A percentile compares a stretch with the other conserved stretches of the same genome.
Conservation (phyloP, 2,888 invertebrate genomes). For the Drosophila falleni region DNA sequence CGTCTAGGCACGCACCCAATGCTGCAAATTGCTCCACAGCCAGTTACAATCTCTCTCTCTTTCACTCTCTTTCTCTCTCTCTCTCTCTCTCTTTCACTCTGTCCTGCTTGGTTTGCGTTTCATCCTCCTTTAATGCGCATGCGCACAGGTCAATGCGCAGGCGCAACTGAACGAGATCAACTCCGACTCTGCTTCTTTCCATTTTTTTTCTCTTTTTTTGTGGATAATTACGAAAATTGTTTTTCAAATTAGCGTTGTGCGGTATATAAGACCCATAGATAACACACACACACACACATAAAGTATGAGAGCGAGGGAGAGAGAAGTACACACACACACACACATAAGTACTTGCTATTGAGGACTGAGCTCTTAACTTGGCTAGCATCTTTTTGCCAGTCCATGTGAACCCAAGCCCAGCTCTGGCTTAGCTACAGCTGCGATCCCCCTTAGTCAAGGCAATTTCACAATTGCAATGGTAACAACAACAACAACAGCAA, state of each 20-base stretch:
- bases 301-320: constrained; percentile 23
- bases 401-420: constrained; percentile 52
- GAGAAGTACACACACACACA: constrained; percentile 31
- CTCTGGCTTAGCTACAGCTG: constrained; percentile 34
- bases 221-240: constrained; percentile 85
- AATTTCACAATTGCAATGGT: constrained; percentile 78
- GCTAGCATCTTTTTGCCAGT: constrained; percentile 54
- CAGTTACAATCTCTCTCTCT: constrained; percentile 23
- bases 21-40: constrained; percentile 63
- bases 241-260: constrained; percentile 85
- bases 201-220: constrained; percentile 56
- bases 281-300: constrained; percentile 59
- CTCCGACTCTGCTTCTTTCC: constrained; percentile 46
- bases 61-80: background rate
- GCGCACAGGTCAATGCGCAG: constrained; percentile 78
- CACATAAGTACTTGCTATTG: constrained; percentile 35
- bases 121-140: constrained; percentile 79
- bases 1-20: constrained; percentile 79
- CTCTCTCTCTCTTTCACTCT: constrained; percentile 3
- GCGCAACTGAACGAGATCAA: constrained; percentile 79
- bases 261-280: constrained; percentile 80
- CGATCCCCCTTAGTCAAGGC: constrained; percentile 43
- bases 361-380: constrained; percentile 54
- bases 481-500: constrained; percentile 63
- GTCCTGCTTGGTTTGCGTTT: constrained; percentile 26